Evolutionary conservation across 2,113 vertebrate species (phyloP).

Genomic region (Ascaphus truei): DNA sequence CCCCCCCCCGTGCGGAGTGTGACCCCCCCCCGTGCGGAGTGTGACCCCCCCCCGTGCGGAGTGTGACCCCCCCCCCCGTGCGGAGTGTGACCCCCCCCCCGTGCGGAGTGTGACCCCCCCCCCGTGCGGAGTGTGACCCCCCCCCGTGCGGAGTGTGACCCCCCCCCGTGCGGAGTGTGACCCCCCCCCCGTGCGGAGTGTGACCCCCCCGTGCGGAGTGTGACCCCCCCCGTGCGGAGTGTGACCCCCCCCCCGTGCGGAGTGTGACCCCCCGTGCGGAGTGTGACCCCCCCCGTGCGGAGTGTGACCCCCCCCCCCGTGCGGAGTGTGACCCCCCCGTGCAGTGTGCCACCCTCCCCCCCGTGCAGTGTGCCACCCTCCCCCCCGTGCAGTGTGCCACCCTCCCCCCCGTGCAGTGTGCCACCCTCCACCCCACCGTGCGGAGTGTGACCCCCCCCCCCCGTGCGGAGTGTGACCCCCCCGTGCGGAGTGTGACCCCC

Average conservation of each 20-base stretch:
- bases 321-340: background rate
- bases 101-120: too few species aligned
- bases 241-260: background rate
- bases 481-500: too few species aligned
- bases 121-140: background rate
- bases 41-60: background rate
- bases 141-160: background rate
- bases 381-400: background rate
- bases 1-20: too few species aligned
- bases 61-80: background rate
- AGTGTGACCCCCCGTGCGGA: background rate
- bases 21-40: background rate
- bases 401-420: background rate
- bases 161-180: background rate
- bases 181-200: background rate
- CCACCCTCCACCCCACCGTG: background rate
- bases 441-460: background rate
- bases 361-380: background rate
- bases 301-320: background rate
- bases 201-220: background rate
- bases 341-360: too few species aligned
- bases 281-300: background rate
- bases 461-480: background rate
- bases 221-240: background rate
- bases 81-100: background rate